A percentile compares a stretch with the other conserved stretches of the same genome.
Evolutionary conservation across 2,888 invertebrate species (phyloP).

Genomic region (Nemoura dubitans): DNA sequence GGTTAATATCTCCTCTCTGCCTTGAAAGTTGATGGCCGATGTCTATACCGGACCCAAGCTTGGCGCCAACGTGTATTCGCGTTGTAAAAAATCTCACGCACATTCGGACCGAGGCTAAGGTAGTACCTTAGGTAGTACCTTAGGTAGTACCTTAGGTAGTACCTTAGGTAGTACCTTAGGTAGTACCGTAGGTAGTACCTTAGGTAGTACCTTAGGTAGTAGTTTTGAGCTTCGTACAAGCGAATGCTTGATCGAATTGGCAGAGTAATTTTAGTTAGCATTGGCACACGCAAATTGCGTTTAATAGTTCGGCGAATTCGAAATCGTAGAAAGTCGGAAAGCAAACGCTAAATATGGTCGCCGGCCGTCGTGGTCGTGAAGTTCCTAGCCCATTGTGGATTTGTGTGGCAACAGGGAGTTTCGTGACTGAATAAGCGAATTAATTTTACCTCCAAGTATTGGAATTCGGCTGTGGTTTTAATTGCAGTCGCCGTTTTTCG

Average conservation of each 20-base stretch:
- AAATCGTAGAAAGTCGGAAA: background rate
- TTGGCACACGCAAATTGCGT: background rate
- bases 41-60: background rate
- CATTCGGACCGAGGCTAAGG: background rate
- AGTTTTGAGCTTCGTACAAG: no score
- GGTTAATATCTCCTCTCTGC: slow-evolving; percentile 4
- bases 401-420: background rate
- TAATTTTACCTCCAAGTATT: background rate
- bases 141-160: no score
- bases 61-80: background rate
- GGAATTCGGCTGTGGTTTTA: background rate
- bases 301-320: background rate
- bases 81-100: background rate
- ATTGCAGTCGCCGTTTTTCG: background rate
- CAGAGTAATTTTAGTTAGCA: no score
- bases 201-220: no score
- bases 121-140: no score
- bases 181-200: no score
- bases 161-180: no score
- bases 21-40: background rate
- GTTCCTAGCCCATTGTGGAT: background rate
- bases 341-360: background rate
- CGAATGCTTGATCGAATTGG: no score
- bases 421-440: background rate
- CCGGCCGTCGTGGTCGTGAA: background rate